Conservation (phyloP, 2,797 vertebrate genomes). For the Macropus fuliginosus region DNA sequence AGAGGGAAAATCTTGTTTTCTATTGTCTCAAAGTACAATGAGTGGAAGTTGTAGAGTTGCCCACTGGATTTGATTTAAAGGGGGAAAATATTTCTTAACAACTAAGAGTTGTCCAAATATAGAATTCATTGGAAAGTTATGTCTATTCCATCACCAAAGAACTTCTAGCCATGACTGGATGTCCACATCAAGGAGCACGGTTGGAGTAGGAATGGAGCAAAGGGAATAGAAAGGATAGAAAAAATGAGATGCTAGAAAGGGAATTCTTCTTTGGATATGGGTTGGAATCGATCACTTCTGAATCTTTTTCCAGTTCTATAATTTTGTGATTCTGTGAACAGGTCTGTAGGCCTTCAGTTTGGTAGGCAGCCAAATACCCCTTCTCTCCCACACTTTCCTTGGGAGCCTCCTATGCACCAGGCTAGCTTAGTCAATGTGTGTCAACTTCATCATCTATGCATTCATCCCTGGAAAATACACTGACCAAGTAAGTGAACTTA, state of each 20-base stretch:
- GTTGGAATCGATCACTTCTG: not conserved
- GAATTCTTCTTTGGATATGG: not conserved
- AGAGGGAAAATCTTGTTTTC: not conserved
- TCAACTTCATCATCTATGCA: not conserved
- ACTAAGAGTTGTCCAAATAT: not conserved
- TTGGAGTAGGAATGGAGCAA: not conserved
- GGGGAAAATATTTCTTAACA: not conserved
- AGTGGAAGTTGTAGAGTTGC: not conserved
- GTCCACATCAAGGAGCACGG: not conserved
- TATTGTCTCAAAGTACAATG: not conserved
- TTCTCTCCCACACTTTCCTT: not conserved
- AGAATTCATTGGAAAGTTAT: not conserved
- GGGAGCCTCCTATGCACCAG: not conserved
- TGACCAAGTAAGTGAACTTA: not conserved
- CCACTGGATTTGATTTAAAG: not conserved
- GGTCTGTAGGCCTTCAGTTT: not conserved
- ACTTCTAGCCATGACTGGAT: not conserved
- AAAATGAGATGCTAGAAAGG: not conserved
- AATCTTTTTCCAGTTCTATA: not conserved
- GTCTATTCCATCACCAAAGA: not conserved
- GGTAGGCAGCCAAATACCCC: not conserved
- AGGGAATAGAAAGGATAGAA: not conserved
- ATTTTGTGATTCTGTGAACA: not conserved
- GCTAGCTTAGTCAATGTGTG: not conserved
- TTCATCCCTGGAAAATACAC: not conserved